Base-by-base conservation (phyloP, 2,888 invertebrate genomes). In the Flexamia atlantica region DNA sequence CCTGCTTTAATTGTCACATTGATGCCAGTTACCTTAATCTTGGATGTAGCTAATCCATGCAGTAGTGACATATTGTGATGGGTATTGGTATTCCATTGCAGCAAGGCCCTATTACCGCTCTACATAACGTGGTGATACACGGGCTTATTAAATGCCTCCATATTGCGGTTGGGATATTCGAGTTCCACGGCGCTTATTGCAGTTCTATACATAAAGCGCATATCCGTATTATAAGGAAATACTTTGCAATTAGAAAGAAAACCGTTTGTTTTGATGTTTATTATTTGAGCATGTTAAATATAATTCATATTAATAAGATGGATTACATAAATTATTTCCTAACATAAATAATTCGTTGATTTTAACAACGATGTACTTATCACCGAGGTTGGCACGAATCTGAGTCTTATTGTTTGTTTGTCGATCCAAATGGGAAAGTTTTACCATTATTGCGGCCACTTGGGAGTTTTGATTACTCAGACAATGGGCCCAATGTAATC, bases 341-440 rank as follows among this genome's bases (percentile, higher is more conserved):
- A 17, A 46, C 17, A n/a, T n/a, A n/a, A 46, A 46, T 46, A 46
- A 17, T 46, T 12, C 12, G 12, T 46, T 46, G 7, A 46, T 46
- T 46, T 14, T 3, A 14, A 14, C 2, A 46, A 46, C 46, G 7
- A 46, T 10, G 46, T 14, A 12, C 2, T 10, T 12, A 17, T 17
- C 46, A 14, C 14, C 12, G 14, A 12, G 14, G 46, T 9, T 12
- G 46, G 14, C 2, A 46, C 14, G 14, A 46, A 46, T 46, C 14
- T 12, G 7, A 46, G 46, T 46, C 14, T 46, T 46, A 46, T 36
- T 14, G 46, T 46, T 64, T 28, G 64, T 64, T 64, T 28, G 64
- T 64, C 64, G 64, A 64, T 28, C 30, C 64, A 30, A 64, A 64
- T 64, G 64, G 64, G 10, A 64, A 64, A 64, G 64, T 64, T 64